Evolutionary conservation across 2,888 invertebrate genomes (phyloP), one percentile per base, ranked within the genome.

Genomic region (Agrochola litura): DNA sequence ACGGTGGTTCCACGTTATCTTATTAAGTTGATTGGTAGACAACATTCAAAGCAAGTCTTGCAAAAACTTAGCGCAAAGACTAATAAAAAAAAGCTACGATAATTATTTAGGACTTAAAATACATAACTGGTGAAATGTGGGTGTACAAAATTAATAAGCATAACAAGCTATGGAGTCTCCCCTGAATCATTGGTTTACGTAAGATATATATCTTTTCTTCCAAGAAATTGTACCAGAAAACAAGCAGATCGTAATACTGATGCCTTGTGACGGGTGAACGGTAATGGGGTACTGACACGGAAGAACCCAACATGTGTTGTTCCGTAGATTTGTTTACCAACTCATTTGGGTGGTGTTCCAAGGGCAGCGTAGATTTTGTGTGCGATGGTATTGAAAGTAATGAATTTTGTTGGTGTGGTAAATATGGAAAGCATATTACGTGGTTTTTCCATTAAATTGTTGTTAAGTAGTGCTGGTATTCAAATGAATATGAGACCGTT

Each of bases 251-350:
- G 61, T 80, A 75, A 77, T 71, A 82, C 67, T 80, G 67, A 83
- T 75, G 69, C 70, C 37, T 41, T 72, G 60, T 43, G 76, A 77
- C 70, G 73, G 80, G 54, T 56, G 70, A 83, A 69, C 83, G 37
- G 60, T 82, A 79, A 83, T 79, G 83, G 60, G 8, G 30, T n/a
- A 46, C 58, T 67, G 79, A 79, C 79, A 83, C 67, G 83, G 41
- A 79, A 82, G 19, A 58, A 56, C 22, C 65, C 60, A 69, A 75
- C 74, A 79, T 83, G 77, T 71, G 52, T 67, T 54, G 70, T 81
- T 58, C 14, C 66, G 6, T 71, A 60, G 60, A 83, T 83, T 73
- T 73, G 78, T 77, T 80, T 73, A 69, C 64, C 5, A 54, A 81
- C 61, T 58, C 63, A 69, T 69, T 81, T 68, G 46, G 54, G 37